phyloP scores from a whole-genome alignment of 53 echinoderm and acorn worm species.

The Antedon mediterranea region DNA sequence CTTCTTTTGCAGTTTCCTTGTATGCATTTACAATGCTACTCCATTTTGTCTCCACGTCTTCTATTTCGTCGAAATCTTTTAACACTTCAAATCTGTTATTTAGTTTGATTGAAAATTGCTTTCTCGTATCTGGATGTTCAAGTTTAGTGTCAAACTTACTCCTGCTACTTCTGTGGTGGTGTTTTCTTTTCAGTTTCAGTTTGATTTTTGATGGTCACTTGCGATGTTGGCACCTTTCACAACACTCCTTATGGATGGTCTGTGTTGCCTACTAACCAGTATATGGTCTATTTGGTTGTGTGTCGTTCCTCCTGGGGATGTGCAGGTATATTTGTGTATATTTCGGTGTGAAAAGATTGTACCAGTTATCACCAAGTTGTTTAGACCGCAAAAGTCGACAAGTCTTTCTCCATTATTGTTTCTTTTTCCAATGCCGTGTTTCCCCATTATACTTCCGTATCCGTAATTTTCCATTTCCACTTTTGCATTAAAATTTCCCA shows the following conservation, averaged over 20 bases:
- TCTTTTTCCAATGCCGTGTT: conserved; percentile 21
- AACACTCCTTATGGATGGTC: too few relatives aligned
- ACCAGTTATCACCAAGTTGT: conserved; percentile 31
- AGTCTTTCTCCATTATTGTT: conserved; percentile 42
- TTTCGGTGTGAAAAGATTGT: conserved; percentile 25
- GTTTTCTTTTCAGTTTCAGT: too few relatives aligned
- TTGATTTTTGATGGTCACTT: too few relatives aligned
- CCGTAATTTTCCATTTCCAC: conserved; percentile 25
- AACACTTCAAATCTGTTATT: conserved; percentile 22
- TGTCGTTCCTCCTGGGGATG: too few relatives aligned
- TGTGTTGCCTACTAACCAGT: too few relatives aligned
- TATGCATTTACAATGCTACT: neutral
- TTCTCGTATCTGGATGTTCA: neutral
- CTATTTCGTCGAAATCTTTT: neutral
- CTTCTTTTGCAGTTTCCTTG: neutral
- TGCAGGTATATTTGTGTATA: too few relatives aligned
- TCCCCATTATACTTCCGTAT: conserved; percentile 35
- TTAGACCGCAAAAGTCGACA: conserved; percentile 7
- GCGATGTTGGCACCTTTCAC: too few relatives aligned
- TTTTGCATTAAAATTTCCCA: conserved; percentile 36
- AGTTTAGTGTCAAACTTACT: conserved; percentile 13
- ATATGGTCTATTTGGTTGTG: too few relatives aligned
- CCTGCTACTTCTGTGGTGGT: too few relatives aligned
- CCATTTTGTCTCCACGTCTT: neutral
- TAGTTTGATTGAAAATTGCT: conserved; percentile 10